These are phyloP conservation scores for Physella acuta DNA, from an alignment of 1,140 invertebrate genomes.

Conservation along the genomic window DNA sequence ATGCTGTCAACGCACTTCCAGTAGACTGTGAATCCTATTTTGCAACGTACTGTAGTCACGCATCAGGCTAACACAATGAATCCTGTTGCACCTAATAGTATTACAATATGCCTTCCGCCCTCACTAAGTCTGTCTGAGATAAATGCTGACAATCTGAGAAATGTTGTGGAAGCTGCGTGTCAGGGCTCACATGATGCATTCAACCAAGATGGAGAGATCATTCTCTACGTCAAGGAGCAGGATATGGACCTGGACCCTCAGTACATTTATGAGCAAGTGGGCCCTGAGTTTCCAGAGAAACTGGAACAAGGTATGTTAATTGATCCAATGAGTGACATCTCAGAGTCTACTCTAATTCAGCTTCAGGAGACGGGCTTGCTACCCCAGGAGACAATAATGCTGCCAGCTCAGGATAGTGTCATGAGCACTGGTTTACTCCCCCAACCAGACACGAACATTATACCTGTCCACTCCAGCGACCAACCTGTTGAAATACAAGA, in stretches of 20 bases:
- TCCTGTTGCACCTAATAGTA: conserved; percentile 3
- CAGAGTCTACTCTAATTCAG: not conserved
- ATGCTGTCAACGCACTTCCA: no score
- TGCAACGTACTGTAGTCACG: no score
- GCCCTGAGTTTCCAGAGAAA: not conserved
- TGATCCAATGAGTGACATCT: conserved; percentile 6
- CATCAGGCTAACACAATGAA: no score
- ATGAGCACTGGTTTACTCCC: not conserved
- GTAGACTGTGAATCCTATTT: no score
- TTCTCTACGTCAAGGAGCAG: conserved; percentile 21
- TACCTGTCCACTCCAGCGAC: not conserved
- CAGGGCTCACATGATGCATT: conserved; percentile 18
- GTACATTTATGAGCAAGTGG: conserved; percentile 1
- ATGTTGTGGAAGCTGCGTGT: conserved; percentile 20
- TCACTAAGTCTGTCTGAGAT: conserved; percentile 21
- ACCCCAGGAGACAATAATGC: not conserved
- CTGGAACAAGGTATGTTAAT: conserved; percentile 1
- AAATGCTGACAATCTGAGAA: conserved; percentile 23
- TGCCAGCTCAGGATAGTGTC: not conserved
- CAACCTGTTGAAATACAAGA: not conserved
- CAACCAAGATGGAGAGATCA: conserved; percentile 19
- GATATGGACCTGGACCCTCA: conserved; percentile 14
- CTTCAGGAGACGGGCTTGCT: conserved; percentile 3
- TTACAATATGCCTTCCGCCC: conserved; percentile 18
- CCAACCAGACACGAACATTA: not conserved